Conservation (phyloP, 2,888 invertebrate genomes). For the Plebejus anna region DNA sequence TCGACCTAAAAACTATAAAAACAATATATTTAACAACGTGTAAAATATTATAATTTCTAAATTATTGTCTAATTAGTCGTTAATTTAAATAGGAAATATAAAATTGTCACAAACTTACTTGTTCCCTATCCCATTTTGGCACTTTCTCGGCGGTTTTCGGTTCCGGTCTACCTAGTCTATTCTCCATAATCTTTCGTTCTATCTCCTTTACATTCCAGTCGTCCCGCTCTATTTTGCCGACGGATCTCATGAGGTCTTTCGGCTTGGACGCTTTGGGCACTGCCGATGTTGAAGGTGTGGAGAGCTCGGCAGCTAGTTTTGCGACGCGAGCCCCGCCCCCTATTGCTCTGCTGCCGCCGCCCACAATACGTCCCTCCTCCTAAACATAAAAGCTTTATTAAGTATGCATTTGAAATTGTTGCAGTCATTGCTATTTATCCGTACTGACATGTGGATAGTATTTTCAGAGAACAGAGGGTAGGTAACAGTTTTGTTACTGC, state of each 20-base stretch:
- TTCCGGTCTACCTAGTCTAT: constrained; percentile 82
- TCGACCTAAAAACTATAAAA: constrained; percentile 61
- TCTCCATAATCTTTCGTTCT: constrained; percentile 92
- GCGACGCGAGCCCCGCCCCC: constrained; percentile 64
- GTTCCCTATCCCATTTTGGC: constrained; percentile 94
- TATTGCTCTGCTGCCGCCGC: constrained; percentile 53
- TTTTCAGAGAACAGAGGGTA: no score
- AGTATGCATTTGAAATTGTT: not conserved
- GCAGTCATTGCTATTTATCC: not conserved
- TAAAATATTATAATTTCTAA: no score
- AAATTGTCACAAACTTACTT: constrained; percentile 59
- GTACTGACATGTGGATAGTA: not conserved
- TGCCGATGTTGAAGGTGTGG: constrained; percentile 76
- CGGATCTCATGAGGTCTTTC: constrained; percentile 90
- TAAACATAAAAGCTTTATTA: constrained; percentile 37
- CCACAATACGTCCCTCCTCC: constrained; percentile 66
- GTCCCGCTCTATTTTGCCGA: constrained; percentile 92
- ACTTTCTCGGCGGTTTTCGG: constrained; percentile 86
- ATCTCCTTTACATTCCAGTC: constrained; percentile 96
- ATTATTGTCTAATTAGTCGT: no score
- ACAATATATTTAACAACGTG: constrained; percentile 1
- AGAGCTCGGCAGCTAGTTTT: constrained; percentile 86
- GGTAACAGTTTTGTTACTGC: no score
- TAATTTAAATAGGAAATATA: no score
- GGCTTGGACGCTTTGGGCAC: constrained; percentile 83